Conservation (phyloP, 2,113 vertebrate species). For the Piprites chloris region DNA sequence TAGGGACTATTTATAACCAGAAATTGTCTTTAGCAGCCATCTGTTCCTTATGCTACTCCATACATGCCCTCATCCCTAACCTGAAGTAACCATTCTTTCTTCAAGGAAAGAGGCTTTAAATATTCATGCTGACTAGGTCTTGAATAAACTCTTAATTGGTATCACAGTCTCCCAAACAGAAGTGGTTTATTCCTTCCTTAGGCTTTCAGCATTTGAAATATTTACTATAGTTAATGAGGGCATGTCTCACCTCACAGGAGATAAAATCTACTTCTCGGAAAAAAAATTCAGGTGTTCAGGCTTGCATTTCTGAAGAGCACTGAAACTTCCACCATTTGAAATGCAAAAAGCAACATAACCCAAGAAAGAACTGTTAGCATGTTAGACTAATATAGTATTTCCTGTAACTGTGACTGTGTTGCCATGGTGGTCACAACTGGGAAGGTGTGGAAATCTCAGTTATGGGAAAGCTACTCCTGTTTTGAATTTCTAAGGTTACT, state of each 20-base stretch:
- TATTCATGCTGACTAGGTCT: slow-evolving; percentile 39
- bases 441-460: background rate
- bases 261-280: background rate
- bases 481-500: background rate
- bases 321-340: background rate
- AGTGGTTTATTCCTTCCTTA: background rate
- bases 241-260: background rate
- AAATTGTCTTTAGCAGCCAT: slow-evolving; percentile 40
- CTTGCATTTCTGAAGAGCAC: background rate
- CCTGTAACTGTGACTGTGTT: background rate
- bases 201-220: slow-evolving; percentile 12
- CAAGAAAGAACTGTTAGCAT: background rate
- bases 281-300: background rate
- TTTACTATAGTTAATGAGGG: background rate
- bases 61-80: slow-evolving; percentile 25
- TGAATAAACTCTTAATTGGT: slow-evolving; percentile 47
- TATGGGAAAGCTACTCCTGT: background rate
- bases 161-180: background rate
- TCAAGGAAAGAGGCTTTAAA: slow-evolving; percentile 52
- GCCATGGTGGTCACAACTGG: background rate
- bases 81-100: slow-evolving; percentile 34
- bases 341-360: background rate
- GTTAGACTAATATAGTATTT: background rate
- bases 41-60: slow-evolving; percentile 39
- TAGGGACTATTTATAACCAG: background rate